Conservation (phyloP, 1,140 invertebrate species). For the Argopecten irradians region DNA sequence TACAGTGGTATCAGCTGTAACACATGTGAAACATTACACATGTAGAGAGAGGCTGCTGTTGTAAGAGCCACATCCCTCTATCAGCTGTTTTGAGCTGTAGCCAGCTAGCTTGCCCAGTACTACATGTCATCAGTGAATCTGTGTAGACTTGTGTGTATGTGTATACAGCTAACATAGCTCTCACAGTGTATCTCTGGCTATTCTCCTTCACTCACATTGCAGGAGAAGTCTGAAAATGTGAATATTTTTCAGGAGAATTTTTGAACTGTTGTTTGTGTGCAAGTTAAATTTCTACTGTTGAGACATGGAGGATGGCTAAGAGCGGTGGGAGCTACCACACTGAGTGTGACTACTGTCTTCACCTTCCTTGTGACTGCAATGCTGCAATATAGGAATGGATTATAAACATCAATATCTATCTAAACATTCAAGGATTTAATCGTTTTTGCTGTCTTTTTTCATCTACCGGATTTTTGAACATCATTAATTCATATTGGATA, state of each 20-base stretch:
- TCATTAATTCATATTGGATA: background rate
- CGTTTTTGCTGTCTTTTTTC: background rate
- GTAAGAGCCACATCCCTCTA: conserved; percentile 20
- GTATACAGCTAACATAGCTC: background rate
- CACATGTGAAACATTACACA: conserved; percentile 4
- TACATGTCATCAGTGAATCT: background rate
- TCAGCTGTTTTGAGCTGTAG: conserved; percentile 20
- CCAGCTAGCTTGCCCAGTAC: background rate
- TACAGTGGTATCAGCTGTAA: background rate
- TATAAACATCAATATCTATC: background rate
- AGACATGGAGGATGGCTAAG: background rate
- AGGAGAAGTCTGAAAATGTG: background rate
- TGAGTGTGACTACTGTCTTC: background rate
- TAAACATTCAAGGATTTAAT: background rate
- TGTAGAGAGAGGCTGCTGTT: background rate
- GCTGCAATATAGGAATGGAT: background rate
- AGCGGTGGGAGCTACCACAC: background rate
- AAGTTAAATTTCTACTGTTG: background rate
- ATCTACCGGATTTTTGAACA: background rate
- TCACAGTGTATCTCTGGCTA: background rate
- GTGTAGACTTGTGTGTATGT: background rate
- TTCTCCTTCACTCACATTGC: background rate
- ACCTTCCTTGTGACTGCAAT: background rate
- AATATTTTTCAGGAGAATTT: conserved; percentile 8
- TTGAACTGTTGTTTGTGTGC: background rate